Evolutionary conservation across 2,888 invertebrate species (phyloP).

Genomic region (Tetheella fluctuosa): DNA sequence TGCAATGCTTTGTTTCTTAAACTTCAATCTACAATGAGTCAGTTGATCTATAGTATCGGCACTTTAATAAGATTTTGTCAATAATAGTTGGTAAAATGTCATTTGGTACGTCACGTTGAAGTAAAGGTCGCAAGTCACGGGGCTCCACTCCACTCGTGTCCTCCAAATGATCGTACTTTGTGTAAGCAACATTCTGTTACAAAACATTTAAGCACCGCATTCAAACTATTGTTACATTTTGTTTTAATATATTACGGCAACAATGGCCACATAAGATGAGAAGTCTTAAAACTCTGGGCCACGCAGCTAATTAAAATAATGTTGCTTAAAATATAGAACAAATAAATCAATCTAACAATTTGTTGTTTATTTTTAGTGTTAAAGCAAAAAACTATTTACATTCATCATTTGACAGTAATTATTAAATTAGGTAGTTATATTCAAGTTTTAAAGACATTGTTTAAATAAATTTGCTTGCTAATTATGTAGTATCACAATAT

Average conservation of each 20-base stretch:
- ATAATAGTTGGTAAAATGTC: conserved; percentile 43
- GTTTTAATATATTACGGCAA: background rate
- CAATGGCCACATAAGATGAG: background rate
- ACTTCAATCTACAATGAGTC: conserved; percentile 34
- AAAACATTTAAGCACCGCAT: conserved; percentile 37
- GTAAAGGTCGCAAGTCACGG: conserved; percentile 42
- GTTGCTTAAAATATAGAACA: background rate
- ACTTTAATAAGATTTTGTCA: conserved; percentile 36
- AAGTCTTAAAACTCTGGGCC: background rate
- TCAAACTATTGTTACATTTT: conserved; percentile 13
- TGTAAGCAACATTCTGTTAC: conserved; percentile 40
- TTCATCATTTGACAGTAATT: too few species aligned
- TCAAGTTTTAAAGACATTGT: too few species aligned
- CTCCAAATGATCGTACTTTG: conserved; percentile 37
- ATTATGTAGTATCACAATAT: too few species aligned
- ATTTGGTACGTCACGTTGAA: conserved; percentile 26
- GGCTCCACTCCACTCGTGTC: conserved; percentile 30
- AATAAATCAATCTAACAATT: background rate
- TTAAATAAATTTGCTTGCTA: too few species aligned
- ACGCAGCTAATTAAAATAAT: background rate
- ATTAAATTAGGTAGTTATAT: too few species aligned
- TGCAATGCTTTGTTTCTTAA: conserved; percentile 31
- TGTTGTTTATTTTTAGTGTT: too few species aligned
- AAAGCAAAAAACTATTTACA: too few species aligned
- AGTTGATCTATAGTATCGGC: conserved; percentile 29